Percentiles rank a stretch among this genome's conserved stretches.
phyloP scores from a whole-genome alignment of 2,113 vertebrate species.

The Elephas maximus region DNA sequence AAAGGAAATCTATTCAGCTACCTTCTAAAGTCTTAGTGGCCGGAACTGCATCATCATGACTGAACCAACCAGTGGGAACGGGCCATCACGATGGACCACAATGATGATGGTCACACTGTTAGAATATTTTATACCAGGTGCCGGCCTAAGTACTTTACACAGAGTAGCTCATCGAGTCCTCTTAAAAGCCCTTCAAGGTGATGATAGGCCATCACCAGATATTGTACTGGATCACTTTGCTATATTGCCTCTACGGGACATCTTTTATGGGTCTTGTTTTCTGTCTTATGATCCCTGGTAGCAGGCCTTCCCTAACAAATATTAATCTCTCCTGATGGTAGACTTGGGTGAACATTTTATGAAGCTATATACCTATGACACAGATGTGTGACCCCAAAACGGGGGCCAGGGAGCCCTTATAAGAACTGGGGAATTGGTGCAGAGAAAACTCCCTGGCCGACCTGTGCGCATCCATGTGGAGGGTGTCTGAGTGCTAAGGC shows the following conservation, averaged over 20 bases:
- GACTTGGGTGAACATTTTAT: background rate
- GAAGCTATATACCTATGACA: accelerated
- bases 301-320: background rate
- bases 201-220: too few species aligned
- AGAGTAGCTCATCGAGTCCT: background rate
- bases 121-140: background rate
- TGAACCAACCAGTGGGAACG: accelerated
- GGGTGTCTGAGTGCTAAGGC: too few species aligned
- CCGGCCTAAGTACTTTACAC: background rate
- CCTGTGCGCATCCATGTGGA: too few species aligned
- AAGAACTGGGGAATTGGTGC: background rate
- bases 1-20: background rate
- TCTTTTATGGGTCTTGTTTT: background rate
- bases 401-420: background rate
- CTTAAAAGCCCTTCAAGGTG: too few species aligned
- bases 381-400: background rate
- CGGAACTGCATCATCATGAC: background rate
- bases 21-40: background rate
- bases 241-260: too few species aligned
- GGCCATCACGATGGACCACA: accelerated
- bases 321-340: background rate
- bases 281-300: background rate
- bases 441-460: background rate
- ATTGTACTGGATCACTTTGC: too few species aligned
- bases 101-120: background rate